These are phyloP conservation scores for Mythimna loreyi DNA, from an alignment of 2,888 invertebrate species.

Conservation along the genomic window DNA sequence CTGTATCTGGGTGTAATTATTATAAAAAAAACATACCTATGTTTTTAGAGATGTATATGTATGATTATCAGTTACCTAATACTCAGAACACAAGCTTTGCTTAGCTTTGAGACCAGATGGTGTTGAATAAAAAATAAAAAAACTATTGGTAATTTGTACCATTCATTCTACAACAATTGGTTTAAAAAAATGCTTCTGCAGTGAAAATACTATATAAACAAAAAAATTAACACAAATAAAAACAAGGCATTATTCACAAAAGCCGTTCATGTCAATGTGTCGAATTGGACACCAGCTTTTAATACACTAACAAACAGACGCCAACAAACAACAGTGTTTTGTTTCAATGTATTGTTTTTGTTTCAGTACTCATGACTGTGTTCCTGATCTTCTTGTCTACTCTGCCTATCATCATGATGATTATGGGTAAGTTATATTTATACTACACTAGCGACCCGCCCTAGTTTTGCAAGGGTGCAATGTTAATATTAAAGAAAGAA, in stretches of 20 bases:
- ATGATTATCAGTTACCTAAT: too few relatives aligned
- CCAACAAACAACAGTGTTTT: constrained; percentile 27
- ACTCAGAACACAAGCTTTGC: too few relatives aligned
- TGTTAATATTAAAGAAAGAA: too few relatives aligned
- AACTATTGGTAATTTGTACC: too few relatives aligned
- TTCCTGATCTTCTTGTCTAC: constrained; percentile 92
- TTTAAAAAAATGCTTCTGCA: not conserved
- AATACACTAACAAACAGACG: constrained; percentile 22
- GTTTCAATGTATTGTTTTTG: constrained; percentile 62
- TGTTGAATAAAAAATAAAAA: too few relatives aligned
- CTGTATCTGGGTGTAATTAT: too few relatives aligned
- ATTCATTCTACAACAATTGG: not conserved
- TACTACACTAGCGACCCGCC: too few relatives aligned
- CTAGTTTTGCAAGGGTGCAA: too few relatives aligned
- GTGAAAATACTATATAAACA: not conserved
- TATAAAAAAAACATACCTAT: too few relatives aligned
- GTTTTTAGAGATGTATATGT: too few relatives aligned
- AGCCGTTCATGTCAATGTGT: constrained; percentile 5
- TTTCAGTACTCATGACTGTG: constrained; percentile 93
- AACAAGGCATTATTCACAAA: not conserved
- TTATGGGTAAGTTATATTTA: constrained; percentile 92
- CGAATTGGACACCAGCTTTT: not conserved
- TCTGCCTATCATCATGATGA: constrained; percentile 94
- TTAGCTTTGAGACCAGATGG: too few relatives aligned
- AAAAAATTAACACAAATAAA: not conserved